Percentiles rank a stretch among this genome's conserved stretches.
Conservation (phyloP, 2,113 vertebrate genomes). For the Gnathonemus longibarbis region DNA sequence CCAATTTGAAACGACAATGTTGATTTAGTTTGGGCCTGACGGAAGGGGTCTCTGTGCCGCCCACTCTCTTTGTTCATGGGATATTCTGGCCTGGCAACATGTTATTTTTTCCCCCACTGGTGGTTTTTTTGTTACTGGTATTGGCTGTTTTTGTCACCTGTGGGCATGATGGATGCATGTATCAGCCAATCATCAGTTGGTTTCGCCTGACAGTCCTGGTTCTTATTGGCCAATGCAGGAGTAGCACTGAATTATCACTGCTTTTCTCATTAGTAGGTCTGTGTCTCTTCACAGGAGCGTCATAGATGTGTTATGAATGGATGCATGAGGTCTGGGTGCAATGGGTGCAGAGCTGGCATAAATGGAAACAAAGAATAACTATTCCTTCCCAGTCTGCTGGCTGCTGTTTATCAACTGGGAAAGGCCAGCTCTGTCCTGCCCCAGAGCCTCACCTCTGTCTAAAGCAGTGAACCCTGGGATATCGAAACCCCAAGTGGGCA, state of each 20-base stretch:
- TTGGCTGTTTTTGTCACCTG: slow-evolving; percentile 1
- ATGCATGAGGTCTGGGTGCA: background rate
- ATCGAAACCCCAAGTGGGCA: background rate
- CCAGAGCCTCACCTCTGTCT: background rate
- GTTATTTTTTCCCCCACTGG: background rate
- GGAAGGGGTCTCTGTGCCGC: background rate
- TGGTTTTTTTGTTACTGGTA: background rate
- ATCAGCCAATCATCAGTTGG: background rate
- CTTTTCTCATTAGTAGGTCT: background rate
- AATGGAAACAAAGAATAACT: background rate
- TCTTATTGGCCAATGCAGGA: background rate
- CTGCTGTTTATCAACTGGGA: background rate
- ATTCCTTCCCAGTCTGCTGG: background rate
- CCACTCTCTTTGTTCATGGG: background rate
- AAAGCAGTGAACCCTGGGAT: background rate
- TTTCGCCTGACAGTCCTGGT: background rate
- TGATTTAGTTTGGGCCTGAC: slow-evolving; percentile 32
- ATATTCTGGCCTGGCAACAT: background rate
- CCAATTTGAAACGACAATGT: slow-evolving; percentile 11
- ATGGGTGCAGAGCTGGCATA: background rate
- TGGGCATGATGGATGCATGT: background rate
- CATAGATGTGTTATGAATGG: background rate
- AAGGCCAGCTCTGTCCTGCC: background rate
- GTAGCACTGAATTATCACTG: background rate
- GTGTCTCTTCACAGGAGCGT: background rate